Base-by-base conservation (phyloP, 2,113 vertebrate genomes). In the Ovibos moschatus region DNA sequence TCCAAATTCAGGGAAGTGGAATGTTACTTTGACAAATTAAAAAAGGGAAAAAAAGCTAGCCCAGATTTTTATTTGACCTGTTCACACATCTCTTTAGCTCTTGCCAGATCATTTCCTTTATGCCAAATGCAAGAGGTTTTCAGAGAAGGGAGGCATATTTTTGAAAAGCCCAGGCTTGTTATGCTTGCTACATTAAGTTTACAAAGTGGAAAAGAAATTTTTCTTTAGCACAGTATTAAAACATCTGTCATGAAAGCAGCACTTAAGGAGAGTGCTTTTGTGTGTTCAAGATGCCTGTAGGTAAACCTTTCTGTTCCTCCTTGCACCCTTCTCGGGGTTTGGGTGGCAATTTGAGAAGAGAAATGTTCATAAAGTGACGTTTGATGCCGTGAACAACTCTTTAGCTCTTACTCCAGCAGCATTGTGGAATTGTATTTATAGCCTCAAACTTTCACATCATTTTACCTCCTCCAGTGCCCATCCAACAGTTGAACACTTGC, bases 1-100 rank as follows among this genome's bases (percentile, higher is more conserved):
- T 40, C 50, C 23, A 12, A 53, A 90, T 94, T 87, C 19, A 84
- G 43, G 92, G 96, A 95, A 96, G 97, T 96, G 76, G 87, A 98
- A 94, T 76, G 64, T 81, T 84, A 76, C 58, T 87, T 96, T 94
- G 74, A 88, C 30, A 62, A 87, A 87, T 3, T 21, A 17, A 19
- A 57, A 25, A 27, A 27, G 3, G 33, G 30, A 60, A 10, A 82
- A 83, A 64, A 30, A 23, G 47, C 89, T 93, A 92, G 97, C 83
- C 47, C 47, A 21, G 51, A 51, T n/a, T 64, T 60, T 64, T 97
- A 47, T 95, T 97, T 40, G 57, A 93, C 79, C 83, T 12, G 85
- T 23, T 23, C 50, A 60, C 28, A 82, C n/a, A 45, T 95, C 51
- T 95, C 55, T 87, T 30, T n/a, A 53, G 89, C 57, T 85, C 94